These are phyloP conservation scores for Chymomyza caudatula DNA, from an alignment of 2,888 invertebrate genomes.

Conservation along the genomic window DNA sequence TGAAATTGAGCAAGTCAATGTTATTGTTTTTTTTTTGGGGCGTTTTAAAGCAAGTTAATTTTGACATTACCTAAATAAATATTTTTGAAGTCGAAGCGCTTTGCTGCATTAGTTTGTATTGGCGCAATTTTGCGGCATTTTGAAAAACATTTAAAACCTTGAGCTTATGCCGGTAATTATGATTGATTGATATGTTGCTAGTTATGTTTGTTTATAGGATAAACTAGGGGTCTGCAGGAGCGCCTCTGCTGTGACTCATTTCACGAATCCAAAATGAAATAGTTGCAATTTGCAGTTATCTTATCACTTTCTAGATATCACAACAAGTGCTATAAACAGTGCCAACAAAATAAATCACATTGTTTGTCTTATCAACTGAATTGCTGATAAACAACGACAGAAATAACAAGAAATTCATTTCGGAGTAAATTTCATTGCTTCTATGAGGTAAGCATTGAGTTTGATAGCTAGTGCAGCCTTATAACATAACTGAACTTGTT, in stretches of 20 bases:
- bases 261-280: not conserved
- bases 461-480: not conserved
- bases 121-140: slow-evolving; percentile 29
- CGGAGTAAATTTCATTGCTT: too few relatives aligned
- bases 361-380: not conserved
- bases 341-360: not conserved
- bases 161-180: slow-evolving; percentile 39
- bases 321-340: not conserved
- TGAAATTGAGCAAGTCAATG: slow-evolving; percentile 37
- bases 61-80: not conserved
- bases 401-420: not conserved
- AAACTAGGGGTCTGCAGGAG: not conserved
- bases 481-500: slow-evolving; percentile 7
- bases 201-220: not conserved
- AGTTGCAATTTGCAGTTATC: not conserved
- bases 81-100: slow-evolving; percentile 14
- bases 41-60: slow-evolving; percentile 41
- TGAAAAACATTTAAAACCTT: slow-evolving; percentile 22
- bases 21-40: slow-evolving; percentile 24
- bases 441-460: not conserved
- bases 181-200: slow-evolving; percentile 45
- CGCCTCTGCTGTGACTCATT: not conserved
- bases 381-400: not conserved
- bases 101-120: slow-evolving; percentile 16
- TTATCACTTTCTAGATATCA: not conserved